phyloP scores from a whole-genome alignment of 2,888 invertebrate species.

The Eupithecia subumbrata region DNA sequence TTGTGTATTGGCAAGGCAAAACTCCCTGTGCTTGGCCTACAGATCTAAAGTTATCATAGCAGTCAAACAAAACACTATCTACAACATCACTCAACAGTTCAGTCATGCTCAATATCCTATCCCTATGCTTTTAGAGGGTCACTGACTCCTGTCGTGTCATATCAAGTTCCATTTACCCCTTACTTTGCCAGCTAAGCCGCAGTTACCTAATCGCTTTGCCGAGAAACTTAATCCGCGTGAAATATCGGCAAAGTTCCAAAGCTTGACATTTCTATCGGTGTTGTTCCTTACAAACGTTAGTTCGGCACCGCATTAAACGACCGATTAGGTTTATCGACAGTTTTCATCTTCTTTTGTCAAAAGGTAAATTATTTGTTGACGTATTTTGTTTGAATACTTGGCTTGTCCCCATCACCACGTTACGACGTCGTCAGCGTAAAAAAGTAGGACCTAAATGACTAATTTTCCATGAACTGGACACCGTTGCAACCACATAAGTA shows the following conservation, averaged over 20 bases:
- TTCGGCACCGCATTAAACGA: slow-evolving; percentile 3
- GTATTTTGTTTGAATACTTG: background rate
- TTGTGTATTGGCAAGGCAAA: no score
- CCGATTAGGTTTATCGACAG: slow-evolving; percentile 7
- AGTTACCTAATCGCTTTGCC: slow-evolving; percentile 33
- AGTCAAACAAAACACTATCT: slow-evolving; percentile 7
- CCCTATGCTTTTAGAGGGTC: slow-evolving; percentile 38
- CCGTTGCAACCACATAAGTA: no score
- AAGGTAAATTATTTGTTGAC: background rate
- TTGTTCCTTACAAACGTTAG: slow-evolving; percentile 32
- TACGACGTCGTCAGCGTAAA: no score
- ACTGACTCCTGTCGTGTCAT: slow-evolving; percentile 38
- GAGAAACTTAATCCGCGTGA: slow-evolving; percentile 41
- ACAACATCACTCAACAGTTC: slow-evolving; percentile 30
- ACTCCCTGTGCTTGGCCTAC: no score
- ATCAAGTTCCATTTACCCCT: slow-evolving; percentile 37
- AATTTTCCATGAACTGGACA: no score
- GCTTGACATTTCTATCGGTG: slow-evolving; percentile 40
- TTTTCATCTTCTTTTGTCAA: background rate
- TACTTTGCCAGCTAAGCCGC: slow-evolving; percentile 30
- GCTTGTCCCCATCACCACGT: no score
- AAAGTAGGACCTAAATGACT: no score
- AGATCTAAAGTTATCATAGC: background rate
- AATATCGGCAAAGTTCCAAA: slow-evolving; percentile 41
- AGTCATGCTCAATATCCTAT: slow-evolving; percentile 35